Percentiles rank a stretch among this genome's conserved stretches.
Conservation (phyloP, 1,140 invertebrate genomes). For the Dinothrombium tinctorium region DNA sequence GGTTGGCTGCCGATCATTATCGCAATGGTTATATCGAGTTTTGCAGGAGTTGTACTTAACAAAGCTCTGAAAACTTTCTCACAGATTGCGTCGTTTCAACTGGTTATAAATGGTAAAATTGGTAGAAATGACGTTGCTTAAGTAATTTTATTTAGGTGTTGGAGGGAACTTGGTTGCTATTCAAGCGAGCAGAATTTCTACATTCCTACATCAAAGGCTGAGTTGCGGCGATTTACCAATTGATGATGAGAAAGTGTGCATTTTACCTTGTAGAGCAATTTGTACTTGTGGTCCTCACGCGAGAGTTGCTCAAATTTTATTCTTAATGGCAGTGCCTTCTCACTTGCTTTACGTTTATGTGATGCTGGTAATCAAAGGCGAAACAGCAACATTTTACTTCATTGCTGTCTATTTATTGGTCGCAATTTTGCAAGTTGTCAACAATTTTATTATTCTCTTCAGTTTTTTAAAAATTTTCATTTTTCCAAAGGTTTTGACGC, state of each 20-base stretch:
- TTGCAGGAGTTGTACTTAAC: constrained; percentile 23
- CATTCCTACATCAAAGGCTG: neutral
- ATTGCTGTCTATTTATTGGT: neutral
- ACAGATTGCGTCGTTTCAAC: constrained; percentile 24
- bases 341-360: constrained; percentile 73
- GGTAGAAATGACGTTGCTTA: neutral
- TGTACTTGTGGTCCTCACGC: constrained; percentile 15
- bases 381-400: constrained; percentile 13
- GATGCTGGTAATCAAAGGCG: constrained; percentile 41
- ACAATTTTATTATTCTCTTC: neutral
- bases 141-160: no score
- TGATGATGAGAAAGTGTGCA: neutral
- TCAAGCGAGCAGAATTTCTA: constrained; percentile 25
- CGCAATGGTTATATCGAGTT: constrained; percentile 69
- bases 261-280: neutral
- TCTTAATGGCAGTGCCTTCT: constrained; percentile 69
- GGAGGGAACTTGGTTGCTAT: constrained; percentile 23
- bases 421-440: neutral
- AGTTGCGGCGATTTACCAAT: neutral
- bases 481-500: neutral
- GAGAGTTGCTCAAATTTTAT: constrained; percentile 44
- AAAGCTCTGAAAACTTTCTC: constrained; percentile 18
- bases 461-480: neutral
- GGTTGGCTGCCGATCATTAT: constrained; percentile 64
- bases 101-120: constrained; percentile 23